These are phyloP conservation scores for Condylostylus longicornis DNA, from an alignment of 1,140 invertebrate genomes.

Conservation along the genomic window DNA sequence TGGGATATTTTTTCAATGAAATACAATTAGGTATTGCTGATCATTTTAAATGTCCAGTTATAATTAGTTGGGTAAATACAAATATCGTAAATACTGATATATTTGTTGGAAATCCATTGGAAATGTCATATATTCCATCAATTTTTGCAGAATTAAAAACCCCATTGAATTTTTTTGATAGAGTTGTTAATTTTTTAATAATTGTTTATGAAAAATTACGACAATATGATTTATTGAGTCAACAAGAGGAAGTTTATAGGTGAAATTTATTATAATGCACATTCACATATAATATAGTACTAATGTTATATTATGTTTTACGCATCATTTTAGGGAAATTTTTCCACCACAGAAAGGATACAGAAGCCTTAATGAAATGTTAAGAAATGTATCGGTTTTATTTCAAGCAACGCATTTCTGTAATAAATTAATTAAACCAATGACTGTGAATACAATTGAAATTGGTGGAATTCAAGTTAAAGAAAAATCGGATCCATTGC, in stretches of 20 bases:
- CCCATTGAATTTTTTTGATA: too few relatives aligned
- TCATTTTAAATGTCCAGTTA: background rate
- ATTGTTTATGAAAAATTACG: background rate
- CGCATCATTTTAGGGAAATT: background rate
- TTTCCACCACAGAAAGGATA: background rate
- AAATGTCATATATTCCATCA: constrained; percentile 20
- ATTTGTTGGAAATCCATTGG: constrained; percentile 16
- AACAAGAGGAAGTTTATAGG: too few relatives aligned
- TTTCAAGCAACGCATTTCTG: background rate
- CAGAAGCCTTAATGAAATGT: background rate
- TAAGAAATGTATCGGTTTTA: background rate
- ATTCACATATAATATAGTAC: too few relatives aligned
- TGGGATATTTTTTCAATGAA: background rate
- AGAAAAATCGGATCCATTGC: constrained; percentile 10
- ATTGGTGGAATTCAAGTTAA: constrained; percentile 23
- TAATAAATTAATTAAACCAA: constrained; percentile 7
- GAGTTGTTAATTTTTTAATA: too few relatives aligned
- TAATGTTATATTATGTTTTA: too few relatives aligned
- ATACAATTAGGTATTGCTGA: background rate
- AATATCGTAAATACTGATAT: constrained; percentile 8
- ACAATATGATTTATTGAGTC: too few relatives aligned
- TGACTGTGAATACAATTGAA: constrained; percentile 18
- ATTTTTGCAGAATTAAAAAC: too few relatives aligned
- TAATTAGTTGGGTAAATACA: constrained; percentile 11
- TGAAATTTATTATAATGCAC: too few relatives aligned